These are phyloP conservation scores for Casuarius casuarius DNA, from an alignment of 2,113 vertebrate genomes.

Conservation along the genomic window DNA sequence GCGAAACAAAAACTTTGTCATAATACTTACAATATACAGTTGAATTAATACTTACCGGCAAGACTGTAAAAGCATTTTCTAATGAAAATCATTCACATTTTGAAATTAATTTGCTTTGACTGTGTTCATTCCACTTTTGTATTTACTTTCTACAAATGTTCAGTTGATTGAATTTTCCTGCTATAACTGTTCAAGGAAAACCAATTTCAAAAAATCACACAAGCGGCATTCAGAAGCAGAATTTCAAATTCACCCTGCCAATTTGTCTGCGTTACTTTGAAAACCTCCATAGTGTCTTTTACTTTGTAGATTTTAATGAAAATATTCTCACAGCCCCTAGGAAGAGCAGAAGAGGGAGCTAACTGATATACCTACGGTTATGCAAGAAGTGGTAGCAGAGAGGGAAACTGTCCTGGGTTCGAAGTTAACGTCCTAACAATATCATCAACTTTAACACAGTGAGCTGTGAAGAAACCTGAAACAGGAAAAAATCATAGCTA, in stretches of 20 bases:
- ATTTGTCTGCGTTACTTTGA: background rate
- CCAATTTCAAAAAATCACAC: background rate
- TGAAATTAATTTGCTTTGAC: background rate
- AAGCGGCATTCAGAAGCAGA: background rate
- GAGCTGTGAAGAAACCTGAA: background rate
- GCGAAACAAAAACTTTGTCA: background rate
- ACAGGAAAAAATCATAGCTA: background rate
- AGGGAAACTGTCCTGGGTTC: background rate
- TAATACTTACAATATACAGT: background rate
- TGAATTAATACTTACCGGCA: background rate
- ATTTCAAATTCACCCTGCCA: background rate
- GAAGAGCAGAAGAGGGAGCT: background rate
- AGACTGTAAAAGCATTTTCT: background rate
- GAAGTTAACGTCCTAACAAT: background rate
- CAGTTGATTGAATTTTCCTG: background rate
- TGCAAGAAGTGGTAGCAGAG: background rate
- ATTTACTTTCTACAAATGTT: background rate
- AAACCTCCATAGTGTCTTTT: background rate
- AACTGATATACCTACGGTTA: background rate
- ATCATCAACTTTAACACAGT: background rate
- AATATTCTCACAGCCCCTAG: background rate
- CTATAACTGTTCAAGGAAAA: background rate
- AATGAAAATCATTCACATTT: background rate
- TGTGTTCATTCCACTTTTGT: background rate
- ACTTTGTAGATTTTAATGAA: background rate